These are phyloP conservation scores for Echinops telfairi DNA, from an alignment of 2,113 vertebrate genomes.

Conservation along the genomic window DNA sequence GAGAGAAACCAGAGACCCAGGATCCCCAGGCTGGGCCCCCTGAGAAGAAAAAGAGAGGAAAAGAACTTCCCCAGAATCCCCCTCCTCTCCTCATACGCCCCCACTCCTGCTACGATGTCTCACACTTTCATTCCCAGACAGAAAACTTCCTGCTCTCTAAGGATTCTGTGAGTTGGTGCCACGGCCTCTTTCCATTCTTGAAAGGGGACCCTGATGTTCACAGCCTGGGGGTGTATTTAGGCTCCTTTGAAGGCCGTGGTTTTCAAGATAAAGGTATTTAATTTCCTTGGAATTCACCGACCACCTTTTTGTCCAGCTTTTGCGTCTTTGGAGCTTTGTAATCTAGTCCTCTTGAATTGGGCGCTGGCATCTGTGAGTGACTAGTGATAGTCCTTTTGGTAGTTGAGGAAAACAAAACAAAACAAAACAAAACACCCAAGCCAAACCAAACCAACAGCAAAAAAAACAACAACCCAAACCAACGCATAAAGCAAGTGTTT, in stretches of 20 bases:
- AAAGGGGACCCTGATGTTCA: constrained; percentile 68
- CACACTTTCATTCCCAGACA: constrained; percentile 48
- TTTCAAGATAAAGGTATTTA: constrained; percentile 83
- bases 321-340: constrained; percentile 65
- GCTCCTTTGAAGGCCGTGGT: constrained; percentile 74
- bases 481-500: constrained; percentile 70
- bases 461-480: background rate
- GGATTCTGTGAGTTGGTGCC: background rate
- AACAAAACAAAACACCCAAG: too few species aligned
- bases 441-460: too few species aligned
- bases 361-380: constrained; percentile 56
- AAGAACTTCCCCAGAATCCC: background rate
- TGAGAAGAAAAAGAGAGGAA: constrained; percentile 47
- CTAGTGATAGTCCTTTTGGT: constrained; percentile 73
- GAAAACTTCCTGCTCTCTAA: constrained; percentile 59
- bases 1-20: constrained; percentile 67
- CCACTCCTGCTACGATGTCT: constrained; percentile 47
- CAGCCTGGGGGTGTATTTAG: constrained; percentile 69
- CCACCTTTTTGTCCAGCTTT: constrained; percentile 49
- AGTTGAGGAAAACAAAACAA: background rate
- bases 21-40: background rate
- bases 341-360: constrained; percentile 62
- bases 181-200: constrained; percentile 26
- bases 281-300: constrained; percentile 71
- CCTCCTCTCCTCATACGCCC: background rate